Evolutionary conservation across 1,140 invertebrate genomes (phyloP).

Genomic region (Hycleus phaleratus): DNA sequence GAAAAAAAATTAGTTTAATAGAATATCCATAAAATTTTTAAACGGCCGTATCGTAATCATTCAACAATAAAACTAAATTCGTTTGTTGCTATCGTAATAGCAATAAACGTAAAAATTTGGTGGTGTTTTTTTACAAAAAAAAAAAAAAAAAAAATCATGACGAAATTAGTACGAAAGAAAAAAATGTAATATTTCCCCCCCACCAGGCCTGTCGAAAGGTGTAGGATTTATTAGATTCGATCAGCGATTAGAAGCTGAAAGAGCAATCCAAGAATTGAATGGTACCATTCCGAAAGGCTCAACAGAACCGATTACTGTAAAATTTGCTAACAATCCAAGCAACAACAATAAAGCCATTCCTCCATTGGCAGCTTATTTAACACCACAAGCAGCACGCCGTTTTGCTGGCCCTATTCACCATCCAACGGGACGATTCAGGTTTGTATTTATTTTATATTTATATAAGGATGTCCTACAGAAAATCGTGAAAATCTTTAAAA

Average conservation of each 20-base stretch:
- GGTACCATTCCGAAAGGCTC: constrained; percentile 94
- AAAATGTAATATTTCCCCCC: no score
- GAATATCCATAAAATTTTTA: no score
- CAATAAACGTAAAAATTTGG: no score
- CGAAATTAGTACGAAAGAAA: no score
- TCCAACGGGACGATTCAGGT: constrained; percentile 87
- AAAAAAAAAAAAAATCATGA: no score
- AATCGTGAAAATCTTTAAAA: no score
- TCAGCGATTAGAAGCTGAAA: constrained; percentile 93
- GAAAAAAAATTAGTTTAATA: no score
- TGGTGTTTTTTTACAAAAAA: no score
- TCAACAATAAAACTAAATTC: no score
- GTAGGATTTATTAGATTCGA: constrained; percentile 99
- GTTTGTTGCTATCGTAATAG: no score
- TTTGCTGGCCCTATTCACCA: constrained; percentile 91
- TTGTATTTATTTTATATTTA: constrained; percentile 25
- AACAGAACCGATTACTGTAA: constrained; percentile 96
- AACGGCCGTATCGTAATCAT: no score
- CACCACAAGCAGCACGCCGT: constrained; percentile 68
- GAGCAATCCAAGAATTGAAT: constrained; percentile 95
- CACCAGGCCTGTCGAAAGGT: constrained; percentile 88
- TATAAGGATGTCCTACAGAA: no score
- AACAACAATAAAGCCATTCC: constrained; percentile 87
- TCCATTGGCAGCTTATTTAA: constrained; percentile 86
- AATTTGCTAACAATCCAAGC: constrained; percentile 99